Percentiles rank a stretch among this genome's conserved stretches.
These are phyloP conservation scores for Rhinoraja longicauda DNA, from an alignment of 2,797 vertebrate genomes.

Conservation along the genomic window DNA sequence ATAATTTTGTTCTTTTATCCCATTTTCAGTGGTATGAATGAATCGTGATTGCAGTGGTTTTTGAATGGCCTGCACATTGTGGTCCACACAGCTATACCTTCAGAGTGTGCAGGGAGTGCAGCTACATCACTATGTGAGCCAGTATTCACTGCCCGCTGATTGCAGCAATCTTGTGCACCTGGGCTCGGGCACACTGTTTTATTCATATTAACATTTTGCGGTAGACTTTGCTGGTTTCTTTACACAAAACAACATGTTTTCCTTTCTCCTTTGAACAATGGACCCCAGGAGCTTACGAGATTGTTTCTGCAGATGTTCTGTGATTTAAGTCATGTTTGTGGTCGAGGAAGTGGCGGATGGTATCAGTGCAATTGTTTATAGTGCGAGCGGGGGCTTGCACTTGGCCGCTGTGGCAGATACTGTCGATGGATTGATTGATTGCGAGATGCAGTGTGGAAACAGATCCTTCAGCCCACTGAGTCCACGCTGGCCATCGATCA, in stretches of 20 bases:
- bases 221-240: background rate
- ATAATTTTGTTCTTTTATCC: background rate
- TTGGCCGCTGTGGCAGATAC: background rate
- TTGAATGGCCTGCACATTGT: background rate
- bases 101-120: background rate
- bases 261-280: background rate
- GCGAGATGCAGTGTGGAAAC: too few species aligned
- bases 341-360: background rate
- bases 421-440: too few species aligned
- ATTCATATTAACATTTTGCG: background rate
- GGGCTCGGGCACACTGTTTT: background rate
- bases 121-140: too few species aligned
- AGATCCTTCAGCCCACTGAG: too few species aligned
- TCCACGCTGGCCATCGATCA: too few species aligned
- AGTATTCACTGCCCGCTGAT: background rate
- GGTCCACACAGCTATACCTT: slow-evolving; percentile 14
- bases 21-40: background rate
- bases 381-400: background rate
- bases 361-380: background rate
- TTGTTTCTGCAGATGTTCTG: background rate
- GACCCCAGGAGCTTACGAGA: background rate
- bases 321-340: background rate
- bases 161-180: background rate
- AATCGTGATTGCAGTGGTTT: background rate
- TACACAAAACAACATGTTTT: too few species aligned